Evolutionary conservation across 2,888 invertebrate species (phyloP), one percentile per base, ranked within the genome.

Genomic region (Thumatha senex): DNA sequence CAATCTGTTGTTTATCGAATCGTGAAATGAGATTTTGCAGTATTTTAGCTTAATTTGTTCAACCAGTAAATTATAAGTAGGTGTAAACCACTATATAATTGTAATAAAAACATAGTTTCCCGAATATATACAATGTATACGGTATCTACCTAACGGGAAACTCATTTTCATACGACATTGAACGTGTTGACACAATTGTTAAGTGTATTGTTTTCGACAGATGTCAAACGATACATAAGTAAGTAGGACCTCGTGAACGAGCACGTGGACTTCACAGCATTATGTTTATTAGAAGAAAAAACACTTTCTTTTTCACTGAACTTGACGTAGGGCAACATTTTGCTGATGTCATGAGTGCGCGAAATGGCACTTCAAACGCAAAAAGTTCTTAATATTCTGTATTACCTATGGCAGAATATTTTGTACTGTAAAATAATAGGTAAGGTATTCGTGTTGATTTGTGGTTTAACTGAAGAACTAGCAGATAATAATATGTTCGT

Each of bases 251-350:
- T 49, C 44, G 36, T 47, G 41, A 48, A 30, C n/a, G 14, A 56
- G 40, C 59, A 69, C 57, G 36, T 43, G 42, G 33, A 39, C 45
- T 53, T 52, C 18, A 24, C 18, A 4, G 18, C 5, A 4, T 24
- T 4, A 24, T 24, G 5, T 24, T 24, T 4, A 4, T 2, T 51
- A 55, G 56, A 56, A 51, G 44, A 41, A 60, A 53, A 40, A 15
- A 72, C 72, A 76, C 82, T 87, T 84, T 84, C 82, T 67, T 79
- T 84, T 80, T 85, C 83, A 72, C 71, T 84, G 84, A 85, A 85
- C 86, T 86, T 87, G 84, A 85, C 82, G 76, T 69, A 74, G 68
- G 68, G 59, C 74, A 74, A 70, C 58, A 52, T 42, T 67, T 43
- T 55, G 63, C 58, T 74, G 74, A 77, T 74, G 80, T 77, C 74